These are phyloP conservation scores for Leptogaster cylindrica DNA, from an alignment of 2,888 invertebrate species.

Conservation along the genomic window DNA sequence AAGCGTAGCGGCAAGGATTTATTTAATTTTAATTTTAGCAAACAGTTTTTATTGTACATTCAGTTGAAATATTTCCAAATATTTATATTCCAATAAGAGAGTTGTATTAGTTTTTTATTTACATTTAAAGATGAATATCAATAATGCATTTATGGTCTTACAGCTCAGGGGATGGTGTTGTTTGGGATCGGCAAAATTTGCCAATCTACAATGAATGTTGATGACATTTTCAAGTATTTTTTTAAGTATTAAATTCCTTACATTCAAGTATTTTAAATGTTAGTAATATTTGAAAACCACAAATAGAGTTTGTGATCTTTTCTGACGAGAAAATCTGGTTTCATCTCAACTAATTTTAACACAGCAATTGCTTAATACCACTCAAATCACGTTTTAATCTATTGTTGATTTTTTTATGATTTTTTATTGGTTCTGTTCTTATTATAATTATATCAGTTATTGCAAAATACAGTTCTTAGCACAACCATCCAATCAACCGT, in stretches of 20 bases:
- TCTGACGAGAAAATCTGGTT: too few species aligned
- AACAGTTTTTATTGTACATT: constrained; percentile 6
- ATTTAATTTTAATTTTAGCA: constrained; percentile 1
- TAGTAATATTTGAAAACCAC: too few species aligned
- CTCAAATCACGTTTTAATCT: constrained; percentile 30
- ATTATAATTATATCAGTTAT: background rate
- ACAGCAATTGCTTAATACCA: constrained; percentile 16
- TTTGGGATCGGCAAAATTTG: constrained; percentile 39
- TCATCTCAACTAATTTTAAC: background rate
- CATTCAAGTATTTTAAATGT: constrained; percentile 5
- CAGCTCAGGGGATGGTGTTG: constrained; percentile 32
- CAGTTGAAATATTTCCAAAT: too few species aligned
- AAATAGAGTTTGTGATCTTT: too few species aligned
- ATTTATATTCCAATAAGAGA: constrained; percentile 3
- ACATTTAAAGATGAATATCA: too few species aligned
- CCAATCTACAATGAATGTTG: constrained; percentile 43
- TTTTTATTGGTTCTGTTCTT: too few species aligned
- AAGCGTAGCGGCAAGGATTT: constrained; percentile 25
- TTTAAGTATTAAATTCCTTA: too few species aligned
- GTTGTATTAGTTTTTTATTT: constrained; percentile 4
- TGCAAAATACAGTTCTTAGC: constrained; percentile 17
- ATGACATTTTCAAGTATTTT: constrained; percentile 34
- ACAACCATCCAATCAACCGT: constrained; percentile 25
- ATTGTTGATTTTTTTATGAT: background rate
- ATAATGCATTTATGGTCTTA: too few species aligned